Percentiles rank a stretch among this genome's conserved stretches.
phyloP scores from a whole-genome alignment of 2,888 invertebrate genomes.

The Caenorhabditis imperialis region DNA sequence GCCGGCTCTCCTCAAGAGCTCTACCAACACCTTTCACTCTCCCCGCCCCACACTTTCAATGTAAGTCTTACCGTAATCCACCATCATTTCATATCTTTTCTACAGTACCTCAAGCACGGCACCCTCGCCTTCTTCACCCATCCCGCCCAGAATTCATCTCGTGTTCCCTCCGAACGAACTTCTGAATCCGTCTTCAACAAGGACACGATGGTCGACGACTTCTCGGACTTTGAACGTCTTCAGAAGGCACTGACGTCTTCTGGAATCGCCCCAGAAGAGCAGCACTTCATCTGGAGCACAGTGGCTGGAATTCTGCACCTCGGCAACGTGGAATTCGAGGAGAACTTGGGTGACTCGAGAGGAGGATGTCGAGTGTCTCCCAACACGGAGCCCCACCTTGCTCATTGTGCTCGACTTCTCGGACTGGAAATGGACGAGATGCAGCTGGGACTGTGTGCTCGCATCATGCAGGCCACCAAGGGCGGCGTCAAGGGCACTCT shows the following conservation, averaged over 20 bases:
- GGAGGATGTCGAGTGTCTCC: constrained; percentile 79
- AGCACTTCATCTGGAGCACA: constrained; percentile 50
- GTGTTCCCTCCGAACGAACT: neutral
- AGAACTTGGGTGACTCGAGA: constrained; percentile 88
- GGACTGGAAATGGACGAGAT: constrained; percentile 88
- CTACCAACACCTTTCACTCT: constrained; percentile 83
- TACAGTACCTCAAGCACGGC: constrained; percentile 69
- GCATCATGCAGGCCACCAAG: constrained; percentile 95
- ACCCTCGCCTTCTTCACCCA: constrained; percentile 63
- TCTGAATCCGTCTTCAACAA: constrained; percentile 80
- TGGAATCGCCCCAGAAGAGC: constrained; percentile 84
- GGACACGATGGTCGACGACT: constrained; percentile 93
- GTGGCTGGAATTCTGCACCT: constrained; percentile 86
- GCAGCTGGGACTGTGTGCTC: constrained; percentile 87
- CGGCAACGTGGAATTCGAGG: constrained; percentile 95
- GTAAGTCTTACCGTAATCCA: constrained; percentile 79
- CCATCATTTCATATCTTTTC: neutral
- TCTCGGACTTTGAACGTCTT: constrained; percentile 88
- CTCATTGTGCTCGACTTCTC: constrained; percentile 84
- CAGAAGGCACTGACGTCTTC: constrained; percentile 86
- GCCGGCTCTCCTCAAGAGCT: constrained; percentile 91
- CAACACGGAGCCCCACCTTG: constrained; percentile 83
- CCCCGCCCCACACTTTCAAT: constrained; percentile 82
- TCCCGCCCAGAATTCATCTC: constrained; percentile 5
- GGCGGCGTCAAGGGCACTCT: constrained; percentile 91